Evolutionary conservation across 2,797 vertebrate genomes (phyloP).

Genomic region (Dendrocincla tyrannina): DNA sequence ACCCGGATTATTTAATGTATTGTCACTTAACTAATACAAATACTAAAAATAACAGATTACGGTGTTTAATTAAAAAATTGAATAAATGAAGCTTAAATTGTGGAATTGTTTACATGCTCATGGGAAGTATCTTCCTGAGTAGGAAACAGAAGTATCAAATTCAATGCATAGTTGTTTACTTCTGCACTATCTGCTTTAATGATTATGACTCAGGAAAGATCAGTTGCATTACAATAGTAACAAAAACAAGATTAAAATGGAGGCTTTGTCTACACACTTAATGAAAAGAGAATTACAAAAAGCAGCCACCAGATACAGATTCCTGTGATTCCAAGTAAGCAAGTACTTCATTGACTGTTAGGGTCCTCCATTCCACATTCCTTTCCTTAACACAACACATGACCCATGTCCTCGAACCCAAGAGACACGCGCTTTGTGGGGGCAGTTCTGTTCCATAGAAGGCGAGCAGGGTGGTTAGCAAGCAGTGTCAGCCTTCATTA

Average conservation of each 20-base stretch:
- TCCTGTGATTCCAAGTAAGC: not conserved
- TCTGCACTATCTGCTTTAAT: not conserved
- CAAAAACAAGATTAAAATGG: not conserved
- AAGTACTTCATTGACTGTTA: not conserved
- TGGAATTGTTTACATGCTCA: not conserved
- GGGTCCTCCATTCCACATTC: not conserved
- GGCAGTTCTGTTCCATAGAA: fast-evolving
- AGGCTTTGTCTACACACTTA: not conserved
- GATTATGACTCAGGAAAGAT: not conserved
- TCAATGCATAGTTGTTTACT: not conserved
- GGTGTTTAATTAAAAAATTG: not conserved
- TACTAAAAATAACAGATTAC: not conserved
- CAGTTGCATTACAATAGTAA: not conserved
- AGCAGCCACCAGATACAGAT: not conserved
- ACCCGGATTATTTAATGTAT: not conserved
- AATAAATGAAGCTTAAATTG: not conserved
- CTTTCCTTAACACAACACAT: not conserved
- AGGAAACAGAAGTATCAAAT: not conserved
- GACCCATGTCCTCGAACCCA: fast-evolving
- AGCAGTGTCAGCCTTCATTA: not conserved
- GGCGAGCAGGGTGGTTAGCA: not conserved
- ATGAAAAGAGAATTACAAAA: not conserved
- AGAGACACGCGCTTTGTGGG: fast-evolving
- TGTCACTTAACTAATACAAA: not conserved
- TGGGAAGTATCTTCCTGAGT: not conserved